Base-by-base conservation (phyloP, 2,113 vertebrate genomes). In the Microtus pennsylvanicus region DNA sequence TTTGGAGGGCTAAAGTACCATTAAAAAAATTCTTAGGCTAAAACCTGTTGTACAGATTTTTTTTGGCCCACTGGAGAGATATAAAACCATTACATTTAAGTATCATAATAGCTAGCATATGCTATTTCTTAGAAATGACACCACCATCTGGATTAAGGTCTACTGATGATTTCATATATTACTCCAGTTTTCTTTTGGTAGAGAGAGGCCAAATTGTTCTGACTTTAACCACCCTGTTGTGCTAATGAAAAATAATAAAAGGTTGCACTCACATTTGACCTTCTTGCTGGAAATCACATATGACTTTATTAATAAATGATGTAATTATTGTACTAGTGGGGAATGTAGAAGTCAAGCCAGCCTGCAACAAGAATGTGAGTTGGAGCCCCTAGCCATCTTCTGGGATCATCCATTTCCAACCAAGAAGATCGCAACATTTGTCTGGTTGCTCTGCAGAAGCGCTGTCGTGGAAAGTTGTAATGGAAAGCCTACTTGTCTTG, bases 91-190 rank as follows among this genome's bases (percentile, higher is more conserved):
- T 99, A 98, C 98, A 98, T 98, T 98, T 98, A 99, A 99, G 98
- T 98, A 98, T 98, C 98, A 98, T 99, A 99, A 99, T 99, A 98
- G 98, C 98, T 98, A 99, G 97, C 99, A 99, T 99, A 99, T 99
- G 99, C 98, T 99, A 98, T 99, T 99, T 98, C 98, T 98, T 98
- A 99, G 98, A 98, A 99, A 98, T 97, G 98, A 98, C 98, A 98
- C 98, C 96, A 93, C 98, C 99, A 99, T 99, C 98, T 99, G 98
- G 98, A 98, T 98, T 98, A 98, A 98, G 97, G 98, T 98, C 98
- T 98, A 97, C 96, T 98, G 97, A 98, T 98, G 97, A 98, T 98
- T 99, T 98, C 98, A 99, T 98, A 98, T 97, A 98, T 96, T 98
- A 97, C 98, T 98, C 97, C 47, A 86, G 98, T 97, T 98, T 98